These are phyloP conservation scores for Plebejus melissa DNA, from an alignment of 2,888 invertebrate genomes.

Conservation along the genomic window DNA sequence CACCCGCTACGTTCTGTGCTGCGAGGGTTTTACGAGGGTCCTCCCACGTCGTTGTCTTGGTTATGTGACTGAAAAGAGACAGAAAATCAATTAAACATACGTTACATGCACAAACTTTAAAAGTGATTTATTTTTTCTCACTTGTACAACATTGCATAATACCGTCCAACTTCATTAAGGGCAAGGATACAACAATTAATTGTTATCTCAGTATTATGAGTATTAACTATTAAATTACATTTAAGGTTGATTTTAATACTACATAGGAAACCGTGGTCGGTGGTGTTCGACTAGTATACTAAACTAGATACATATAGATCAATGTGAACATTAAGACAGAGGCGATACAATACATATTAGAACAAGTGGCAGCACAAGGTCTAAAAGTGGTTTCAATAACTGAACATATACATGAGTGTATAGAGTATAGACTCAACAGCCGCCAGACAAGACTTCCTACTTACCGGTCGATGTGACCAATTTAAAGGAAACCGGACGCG, in stretches of 20 bases:
- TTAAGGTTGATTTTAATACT: not conserved
- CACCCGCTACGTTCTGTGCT: conserved; percentile 77
- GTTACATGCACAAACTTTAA: not conserved
- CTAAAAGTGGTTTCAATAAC: conserved; percentile 24
- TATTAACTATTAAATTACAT: not conserved
- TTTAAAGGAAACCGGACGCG: conserved; percentile 70
- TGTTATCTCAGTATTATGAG: not conserved
- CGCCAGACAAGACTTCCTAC: conserved; percentile 56
- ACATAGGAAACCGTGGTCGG: not conserved
- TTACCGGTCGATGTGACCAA: conserved; percentile 74
- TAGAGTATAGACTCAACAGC: conserved; percentile 29
- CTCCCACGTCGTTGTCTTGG: conserved; percentile 94
- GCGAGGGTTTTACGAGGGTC: conserved; percentile 91
- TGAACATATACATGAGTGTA: conserved; percentile 36
- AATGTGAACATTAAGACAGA: not conserved
- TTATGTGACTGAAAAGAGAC: conserved; percentile 84
- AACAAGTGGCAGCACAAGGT: conserved; percentile 29
- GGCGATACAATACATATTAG: conserved; percentile 2
- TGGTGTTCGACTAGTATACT: not conserved
- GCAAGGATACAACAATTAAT: conserved; percentile 4
- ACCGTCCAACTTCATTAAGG: not conserved
- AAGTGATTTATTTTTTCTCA: not conserved
- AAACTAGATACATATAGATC: too few species aligned
- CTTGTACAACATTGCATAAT: not conserved
- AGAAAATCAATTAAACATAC: conserved; percentile 1